phyloP scores from a whole-genome alignment of 2,113 vertebrate species.

The Zosterops hypoxanthus region DNA sequence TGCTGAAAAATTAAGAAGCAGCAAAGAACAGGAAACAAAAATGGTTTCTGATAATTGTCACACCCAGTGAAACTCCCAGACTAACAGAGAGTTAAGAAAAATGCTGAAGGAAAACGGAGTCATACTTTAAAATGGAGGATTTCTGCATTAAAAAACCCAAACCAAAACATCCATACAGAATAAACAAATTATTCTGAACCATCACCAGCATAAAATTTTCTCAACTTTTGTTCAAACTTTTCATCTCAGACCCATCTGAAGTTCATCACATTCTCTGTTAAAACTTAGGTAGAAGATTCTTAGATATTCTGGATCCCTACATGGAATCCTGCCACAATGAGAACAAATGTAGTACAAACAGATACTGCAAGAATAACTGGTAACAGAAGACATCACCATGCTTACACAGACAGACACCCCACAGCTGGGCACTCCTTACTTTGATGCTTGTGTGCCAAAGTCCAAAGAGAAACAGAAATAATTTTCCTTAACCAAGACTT shows the following conservation, averaged over 20 bases:
- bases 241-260: neutral
- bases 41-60: too few relatives aligned
- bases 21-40: too few relatives aligned
- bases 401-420: neutral
- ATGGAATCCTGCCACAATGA: neutral
- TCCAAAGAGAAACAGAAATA: neutral
- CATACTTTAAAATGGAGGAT: too few relatives aligned
- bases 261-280: neutral
- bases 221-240: neutral
- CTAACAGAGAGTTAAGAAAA: too few relatives aligned
- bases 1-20: too few relatives aligned
- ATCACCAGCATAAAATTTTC: neutral
- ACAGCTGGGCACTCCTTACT: neutral
- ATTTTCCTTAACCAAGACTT: neutral
- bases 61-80: too few relatives aligned
- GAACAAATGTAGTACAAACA: neutral
- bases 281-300: neutral
- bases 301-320: neutral
- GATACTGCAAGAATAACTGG: neutral
- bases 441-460: neutral
- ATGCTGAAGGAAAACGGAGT: too few relatives aligned
- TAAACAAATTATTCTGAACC: neutral
- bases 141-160: too few relatives aligned
- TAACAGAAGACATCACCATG: neutral
- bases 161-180: too few relatives aligned